Base-by-base conservation (phyloP, 2,113 vertebrate genomes). In the Scartelaos histophorus region DNA sequence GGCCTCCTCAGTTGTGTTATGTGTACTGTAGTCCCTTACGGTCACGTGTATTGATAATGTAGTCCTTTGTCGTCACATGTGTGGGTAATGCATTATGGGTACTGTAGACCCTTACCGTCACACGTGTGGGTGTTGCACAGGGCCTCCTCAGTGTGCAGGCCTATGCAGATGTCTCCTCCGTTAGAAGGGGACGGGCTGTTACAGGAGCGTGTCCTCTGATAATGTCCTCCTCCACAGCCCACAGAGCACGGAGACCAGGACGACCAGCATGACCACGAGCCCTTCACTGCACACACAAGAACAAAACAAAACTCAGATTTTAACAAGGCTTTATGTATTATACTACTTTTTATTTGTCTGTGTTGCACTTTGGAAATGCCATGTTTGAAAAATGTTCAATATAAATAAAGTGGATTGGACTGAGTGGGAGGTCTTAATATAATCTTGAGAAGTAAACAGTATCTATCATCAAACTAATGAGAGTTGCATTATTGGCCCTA, bases 211-310 rank as follows among this genome's bases (percentile, higher is more conserved):
- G 97, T 98, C 71, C 97, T 95, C 75, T 99, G 97, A 82, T 98
- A 97, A 87, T 98, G 98, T 5, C 98, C 98, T 1, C 97, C 95
- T 0, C 97, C 97, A 2, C 98, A 99, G 9, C 96, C 95, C 61
- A 95, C 96, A 0, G 98, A 98, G 84, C 98, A 99, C 76, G 93
- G 93, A 43, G 97, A 98, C 98, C 98, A 99, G 0, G 96, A 87
- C 0, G 97, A 97, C 98, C 98, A 99, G 90, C 98, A 99, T 46
- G 97, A 97, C 98, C 98, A 99, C 0, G 95, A 94, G 0, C 98
- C 97, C 54, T 94, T 95, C 47, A 98, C 98, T 99, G 90, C 4
- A 0, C 90, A 79, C 0, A 79, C 19, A 47, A 29, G 29, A n/a
- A 15, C 38, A 3, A 51, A 24, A 57, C 13, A 54, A 1, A n/a